A percentile compares a stretch with the other conserved stretches of the same genome.
These are phyloP conservation scores for Achatina immaculata DNA, from an alignment of 1,140 invertebrate genomes.

Conservation along the genomic window DNA sequence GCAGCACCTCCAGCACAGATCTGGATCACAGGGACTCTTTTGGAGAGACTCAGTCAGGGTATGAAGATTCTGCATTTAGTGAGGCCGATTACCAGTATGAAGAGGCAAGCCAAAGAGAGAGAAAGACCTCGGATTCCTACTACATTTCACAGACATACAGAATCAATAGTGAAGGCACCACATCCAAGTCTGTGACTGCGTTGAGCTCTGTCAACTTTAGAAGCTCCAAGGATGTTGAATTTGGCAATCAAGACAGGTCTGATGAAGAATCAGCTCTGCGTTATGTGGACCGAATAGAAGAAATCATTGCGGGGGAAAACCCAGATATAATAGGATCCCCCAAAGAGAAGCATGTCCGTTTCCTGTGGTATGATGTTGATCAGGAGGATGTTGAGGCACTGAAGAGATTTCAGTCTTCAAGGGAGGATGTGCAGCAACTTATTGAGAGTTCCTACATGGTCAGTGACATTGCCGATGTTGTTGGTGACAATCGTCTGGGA, in stretches of 20 bases:
- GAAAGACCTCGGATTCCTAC: slow-evolving; percentile 28
- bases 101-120: background rate
- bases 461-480: slow-evolving; percentile 28
- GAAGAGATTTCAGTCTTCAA: slow-evolving; percentile 1
- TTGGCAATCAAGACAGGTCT: background rate
- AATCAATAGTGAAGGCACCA: background rate
- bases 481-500: slow-evolving; percentile 7
- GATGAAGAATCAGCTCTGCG: background rate
- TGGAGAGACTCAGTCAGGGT: too few relatives aligned
- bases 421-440: slow-evolving; percentile 36
- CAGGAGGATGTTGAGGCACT: background rate
- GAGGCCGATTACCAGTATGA: too few relatives aligned
- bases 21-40: background rate
- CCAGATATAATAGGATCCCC: background rate
- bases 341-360: slow-evolving; percentile 13
- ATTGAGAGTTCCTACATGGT: slow-evolving; percentile 31
- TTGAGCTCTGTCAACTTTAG: slow-evolving; percentile 20
- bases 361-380: background rate
- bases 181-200: slow-evolving; percentile 20
- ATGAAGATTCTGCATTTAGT: background rate
- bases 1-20: background rate
- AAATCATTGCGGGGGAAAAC: background rate
- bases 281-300: slow-evolving; percentile 4
- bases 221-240: slow-evolving; percentile 9
- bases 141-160: slow-evolving; percentile 32